phyloP scores from a whole-genome alignment of 2,888 invertebrate genomes.

The Drosophila rellima region DNA sequence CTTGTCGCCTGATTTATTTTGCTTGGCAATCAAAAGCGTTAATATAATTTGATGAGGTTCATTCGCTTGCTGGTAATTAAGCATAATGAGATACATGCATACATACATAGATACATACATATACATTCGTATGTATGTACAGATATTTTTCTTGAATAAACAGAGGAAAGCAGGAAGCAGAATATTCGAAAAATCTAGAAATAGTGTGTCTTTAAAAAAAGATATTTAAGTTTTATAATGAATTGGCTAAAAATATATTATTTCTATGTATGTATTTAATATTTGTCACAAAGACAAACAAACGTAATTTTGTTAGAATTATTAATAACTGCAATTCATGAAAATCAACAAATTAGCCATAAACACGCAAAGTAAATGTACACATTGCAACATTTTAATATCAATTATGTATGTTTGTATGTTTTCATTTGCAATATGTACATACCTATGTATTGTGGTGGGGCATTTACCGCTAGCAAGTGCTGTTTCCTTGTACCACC shows the following conservation, averaged over 20 bases:
- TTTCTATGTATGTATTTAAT: not conserved
- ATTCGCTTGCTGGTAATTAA: conserved; percentile 31
- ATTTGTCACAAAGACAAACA: not conserved
- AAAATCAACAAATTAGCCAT: conserved; percentile 23
- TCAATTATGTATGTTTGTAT: conserved; percentile 37
- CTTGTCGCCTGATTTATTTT: conserved; percentile 57
- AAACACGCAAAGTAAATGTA: conserved; percentile 27
- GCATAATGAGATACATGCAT: conserved; percentile 19
- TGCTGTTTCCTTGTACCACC: not conserved
- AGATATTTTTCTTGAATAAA: too few species aligned
- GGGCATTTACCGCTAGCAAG: conserved; percentile 7
- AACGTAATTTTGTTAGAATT: not conserved
- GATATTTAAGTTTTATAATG: not conserved
- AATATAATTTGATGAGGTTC: conserved; percentile 25
- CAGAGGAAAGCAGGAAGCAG: not conserved
- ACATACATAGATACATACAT: too few species aligned
- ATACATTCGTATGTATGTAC: too few species aligned
- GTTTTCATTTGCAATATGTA: not conserved
- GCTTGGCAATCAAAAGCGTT: conserved; percentile 52
- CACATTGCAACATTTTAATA: conserved; percentile 35
- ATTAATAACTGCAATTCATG: not conserved
- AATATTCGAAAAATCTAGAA: not conserved
- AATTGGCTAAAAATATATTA: not conserved
- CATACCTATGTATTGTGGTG: not conserved
- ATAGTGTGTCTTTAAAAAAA: not conserved